phyloP scores from a whole-genome alignment of 2,888 invertebrate genomes.

The Graphium colonna region DNA sequence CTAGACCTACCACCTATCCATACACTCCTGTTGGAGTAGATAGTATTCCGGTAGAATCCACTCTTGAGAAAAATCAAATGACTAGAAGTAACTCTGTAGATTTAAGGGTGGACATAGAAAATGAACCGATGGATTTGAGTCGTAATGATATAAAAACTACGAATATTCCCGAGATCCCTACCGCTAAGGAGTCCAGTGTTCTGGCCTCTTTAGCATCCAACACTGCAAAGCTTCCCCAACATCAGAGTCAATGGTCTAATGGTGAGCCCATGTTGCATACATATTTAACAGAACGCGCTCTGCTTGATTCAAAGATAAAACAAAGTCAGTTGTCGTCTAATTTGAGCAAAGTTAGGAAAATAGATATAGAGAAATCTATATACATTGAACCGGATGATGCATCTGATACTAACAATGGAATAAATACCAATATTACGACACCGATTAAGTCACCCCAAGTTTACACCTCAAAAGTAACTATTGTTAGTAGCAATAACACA shows the following conservation, averaged over 20 bases:
- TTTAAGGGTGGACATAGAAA: constrained; percentile 64
- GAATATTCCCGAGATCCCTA: constrained; percentile 77
- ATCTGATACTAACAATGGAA: constrained; percentile 28
- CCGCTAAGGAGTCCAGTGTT: constrained; percentile 82
- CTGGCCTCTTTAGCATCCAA: constrained; percentile 82
- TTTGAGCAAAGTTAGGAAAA: constrained; percentile 58
- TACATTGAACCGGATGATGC: constrained; percentile 43
- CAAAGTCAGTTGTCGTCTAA: constrained; percentile 79
- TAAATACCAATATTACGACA: constrained; percentile 28
- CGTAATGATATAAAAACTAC: constrained; percentile 60
- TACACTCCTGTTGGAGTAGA: constrained; percentile 73
- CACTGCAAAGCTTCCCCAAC: constrained; percentile 80
- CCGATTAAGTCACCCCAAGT: constrained; percentile 16
- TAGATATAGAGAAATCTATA: constrained; percentile 53
- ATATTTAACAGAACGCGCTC: constrained; percentile 85
- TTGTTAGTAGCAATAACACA: constrained; percentile 37
- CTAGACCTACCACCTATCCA: constrained; percentile 84
- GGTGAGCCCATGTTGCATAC: constrained; percentile 85
- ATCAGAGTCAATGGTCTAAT: constrained; percentile 76
- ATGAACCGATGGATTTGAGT: constrained; percentile 76
- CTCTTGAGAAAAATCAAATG: constrained; percentile 48
- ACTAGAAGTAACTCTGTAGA: constrained; percentile 47
- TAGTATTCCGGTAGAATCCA: constrained; percentile 43
- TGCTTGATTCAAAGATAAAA: constrained; percentile 85
- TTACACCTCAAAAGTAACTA: constrained; percentile 33